Evolutionary conservation across 1,140 invertebrate species (phyloP).

Genomic region (Antheraea mylitta): DNA sequence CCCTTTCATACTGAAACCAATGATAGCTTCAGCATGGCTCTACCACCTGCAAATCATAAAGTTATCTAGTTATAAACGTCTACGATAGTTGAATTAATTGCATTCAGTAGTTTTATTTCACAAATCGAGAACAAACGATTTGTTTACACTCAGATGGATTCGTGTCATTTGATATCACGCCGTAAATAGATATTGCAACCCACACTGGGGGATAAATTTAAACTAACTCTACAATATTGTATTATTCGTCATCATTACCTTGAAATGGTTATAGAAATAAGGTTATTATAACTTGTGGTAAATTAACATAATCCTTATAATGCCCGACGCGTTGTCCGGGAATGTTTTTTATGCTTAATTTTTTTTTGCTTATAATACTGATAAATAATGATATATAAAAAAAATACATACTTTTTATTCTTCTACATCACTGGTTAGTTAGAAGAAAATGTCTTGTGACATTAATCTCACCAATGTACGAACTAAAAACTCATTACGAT

Average conservation of each 20-base stretch:
- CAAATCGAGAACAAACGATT: conserved; percentile 43
- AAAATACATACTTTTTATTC: no score
- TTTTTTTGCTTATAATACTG: no score
- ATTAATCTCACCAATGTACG: no score
- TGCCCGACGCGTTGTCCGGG: no score
- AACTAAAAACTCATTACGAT: no score
- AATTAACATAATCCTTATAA: background rate
- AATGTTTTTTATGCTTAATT: no score
- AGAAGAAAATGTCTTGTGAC: no score
- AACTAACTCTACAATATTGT: background rate
- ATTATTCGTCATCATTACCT: background rate
- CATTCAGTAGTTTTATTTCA: conserved; percentile 28
- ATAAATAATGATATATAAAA: no score
- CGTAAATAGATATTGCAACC: background rate
- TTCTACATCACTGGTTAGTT: no score
- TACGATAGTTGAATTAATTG: conserved; percentile 41
- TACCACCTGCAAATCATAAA: no score
- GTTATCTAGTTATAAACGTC: conserved; percentile 13
- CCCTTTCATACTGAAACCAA: no score
- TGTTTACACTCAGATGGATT: conserved; percentile 40
- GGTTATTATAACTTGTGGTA: background rate
- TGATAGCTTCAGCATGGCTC: no score
- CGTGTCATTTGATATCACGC: conserved; percentile 5
- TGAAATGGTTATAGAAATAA: background rate
- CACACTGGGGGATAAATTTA: background rate